These are phyloP conservation scores for Oreochromis aureus DNA, from an alignment of 2,113 vertebrate species.

Conservation along the genomic window DNA sequence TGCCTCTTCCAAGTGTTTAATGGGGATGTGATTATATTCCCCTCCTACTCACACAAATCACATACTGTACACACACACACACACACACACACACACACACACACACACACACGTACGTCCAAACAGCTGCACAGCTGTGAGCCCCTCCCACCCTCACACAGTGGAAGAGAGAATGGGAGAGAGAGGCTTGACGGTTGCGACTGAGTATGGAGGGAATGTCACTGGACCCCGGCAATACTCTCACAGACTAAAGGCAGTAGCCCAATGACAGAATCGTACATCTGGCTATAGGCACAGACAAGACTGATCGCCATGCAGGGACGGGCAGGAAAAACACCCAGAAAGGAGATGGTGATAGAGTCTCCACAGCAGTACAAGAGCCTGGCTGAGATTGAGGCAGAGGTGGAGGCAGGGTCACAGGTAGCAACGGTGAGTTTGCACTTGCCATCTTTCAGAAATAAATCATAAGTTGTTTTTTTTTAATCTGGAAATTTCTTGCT, in stretches of 20 bases:
- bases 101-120: not conserved
- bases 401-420: slow-evolving; percentile 71
- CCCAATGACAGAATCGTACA: slow-evolving; percentile 15
- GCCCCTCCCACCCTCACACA: not conserved
- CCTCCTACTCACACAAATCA: slow-evolving; percentile 15
- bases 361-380: slow-evolving; percentile 77
- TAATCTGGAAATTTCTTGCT: not conserved
- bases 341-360: slow-evolving; percentile 83
- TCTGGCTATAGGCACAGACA: not conserved
- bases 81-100: not conserved
- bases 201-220: slow-evolving; percentile 30
- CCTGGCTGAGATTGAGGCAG: slow-evolving; percentile 76
- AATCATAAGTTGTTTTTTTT: not conserved
- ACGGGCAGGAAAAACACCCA: slow-evolving; percentile 76
- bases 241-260: not conserved
- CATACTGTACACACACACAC: slow-evolving; percentile 8
- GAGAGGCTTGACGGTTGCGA: slow-evolving; percentile 31
- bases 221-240: slow-evolving; percentile 11
- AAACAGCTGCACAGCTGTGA: slow-evolving; percentile 60
- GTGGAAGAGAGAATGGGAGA: not conserved
- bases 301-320: slow-evolving; percentile 78
- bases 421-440: slow-evolving; percentile 78
- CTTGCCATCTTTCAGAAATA: not conserved
- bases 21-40: slow-evolving; percentile 27
- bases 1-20: slow-evolving; percentile 22